Base-by-base conservation (phyloP, 2,888 invertebrate genomes). In the Tachina lurida region DNA sequence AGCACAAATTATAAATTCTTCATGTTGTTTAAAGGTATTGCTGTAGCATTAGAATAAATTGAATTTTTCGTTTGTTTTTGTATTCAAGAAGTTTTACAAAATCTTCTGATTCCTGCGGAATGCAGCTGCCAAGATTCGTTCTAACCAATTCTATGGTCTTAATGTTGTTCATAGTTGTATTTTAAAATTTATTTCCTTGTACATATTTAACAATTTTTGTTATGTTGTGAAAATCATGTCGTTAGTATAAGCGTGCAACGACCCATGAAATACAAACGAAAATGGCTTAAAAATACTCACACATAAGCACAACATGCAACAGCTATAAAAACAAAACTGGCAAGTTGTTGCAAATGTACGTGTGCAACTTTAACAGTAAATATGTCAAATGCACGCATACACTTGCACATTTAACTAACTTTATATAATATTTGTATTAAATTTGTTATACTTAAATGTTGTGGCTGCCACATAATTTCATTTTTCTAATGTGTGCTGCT, bases 251-350 rank as follows among this genome's bases (percentile, higher is more conserved):
- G 52, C 84, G 79, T 68, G 54, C 84, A 80, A 79, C 79, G 79
- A 80, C 84, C 84, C 84, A 80, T 84, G 75, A 84, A 80, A 84
- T 84, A 84, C 70, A 80, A 79, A 71, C 41, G 52, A 58, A 84
- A 75, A 70, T 74, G 84, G 78, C 68, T 54, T 31, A 31, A 31
- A 65, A 63, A 54, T 43, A 52, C 15, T 45, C 19, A 31, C 63
- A 41, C 41, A 22, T 19, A 31, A 19, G 43, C 39, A 67, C 31
- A 82, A 19, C 75, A 41, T 65, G 80, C 47, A 73, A 39, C 65
- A 73, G 13, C 31, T 7, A 31, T 17, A 15, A 13, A 62, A n/a
- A 13, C 45, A n/a, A 17, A 15, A 56, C 62, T 52, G 67, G 58
- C 65, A 73, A 80, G 60, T 68, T 65, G 65, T 73, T 73, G 73